Conservation (phyloP, 2,113 vertebrate species). For the Anolis carolinensis region DNA sequence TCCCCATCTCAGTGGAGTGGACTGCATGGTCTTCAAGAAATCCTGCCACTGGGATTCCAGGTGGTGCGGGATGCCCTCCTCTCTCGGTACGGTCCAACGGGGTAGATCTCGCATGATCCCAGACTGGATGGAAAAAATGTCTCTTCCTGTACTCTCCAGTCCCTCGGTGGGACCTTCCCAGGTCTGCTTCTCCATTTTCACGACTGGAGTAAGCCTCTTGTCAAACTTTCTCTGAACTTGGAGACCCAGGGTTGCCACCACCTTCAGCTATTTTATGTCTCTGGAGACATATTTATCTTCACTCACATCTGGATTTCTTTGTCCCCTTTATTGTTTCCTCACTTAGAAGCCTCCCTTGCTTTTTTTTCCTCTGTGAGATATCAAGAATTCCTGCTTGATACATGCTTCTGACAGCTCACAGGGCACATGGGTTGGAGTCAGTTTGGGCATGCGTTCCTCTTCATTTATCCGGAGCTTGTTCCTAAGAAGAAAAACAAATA, state of each 20-base stretch:
- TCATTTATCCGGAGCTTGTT: not conserved
- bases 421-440: not conserved
- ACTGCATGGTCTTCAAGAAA: conserved; percentile 14
- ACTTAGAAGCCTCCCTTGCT: not conserved
- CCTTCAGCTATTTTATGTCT: not conserved
- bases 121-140: conserved; percentile 9
- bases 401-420: not conserved
- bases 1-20: not conserved
- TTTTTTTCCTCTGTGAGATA: not conserved
- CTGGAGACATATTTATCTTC: not conserved
- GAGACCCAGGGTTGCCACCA: not conserved
- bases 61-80: not conserved
- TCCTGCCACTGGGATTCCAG: conserved; percentile 24
- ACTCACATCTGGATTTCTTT: not conserved
- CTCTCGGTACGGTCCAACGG: not conserved
- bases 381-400: not conserved
- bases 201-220: not conserved
- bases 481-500: conserved; percentile 23
- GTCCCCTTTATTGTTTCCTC: not conserved
- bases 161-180: not conserved
- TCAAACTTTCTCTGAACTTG: not conserved
- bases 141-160: not conserved
- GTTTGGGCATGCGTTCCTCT: not conserved
- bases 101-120: not conserved
- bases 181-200: conserved; percentile 20